These are phyloP conservation scores for Drosophila hamatofila DNA, from an alignment of 2,888 invertebrate species.

Conservation along the genomic window DNA sequence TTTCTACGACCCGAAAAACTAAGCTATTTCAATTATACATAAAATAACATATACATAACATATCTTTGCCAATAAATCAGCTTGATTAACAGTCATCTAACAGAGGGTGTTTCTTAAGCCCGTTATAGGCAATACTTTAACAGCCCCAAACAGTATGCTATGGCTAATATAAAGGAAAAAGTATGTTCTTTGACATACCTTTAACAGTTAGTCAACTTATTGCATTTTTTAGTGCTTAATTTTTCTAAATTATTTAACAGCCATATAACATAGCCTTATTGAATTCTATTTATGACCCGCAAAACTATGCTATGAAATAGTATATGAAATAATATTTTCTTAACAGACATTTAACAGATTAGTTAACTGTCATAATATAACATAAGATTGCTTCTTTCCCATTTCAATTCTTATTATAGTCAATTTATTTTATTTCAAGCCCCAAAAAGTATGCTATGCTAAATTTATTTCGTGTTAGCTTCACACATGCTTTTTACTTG, in stretches of 20 bases:
- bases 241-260: not conserved
- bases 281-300: no score
- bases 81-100: not conserved
- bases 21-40: not conserved
- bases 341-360: not conserved
- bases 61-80: not conserved
- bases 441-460: constrained; percentile 29
- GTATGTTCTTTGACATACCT: no score
- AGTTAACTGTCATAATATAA: constrained; percentile 9
- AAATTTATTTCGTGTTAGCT: constrained; percentile 18
- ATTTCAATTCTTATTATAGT: not conserved
- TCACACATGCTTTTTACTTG: constrained; percentile 3
- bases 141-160: no score
- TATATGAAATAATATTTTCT: not conserved
- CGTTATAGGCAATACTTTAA: no score
- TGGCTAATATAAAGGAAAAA: no score
- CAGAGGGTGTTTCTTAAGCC: no score
- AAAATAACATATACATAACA: not conserved
- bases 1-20: not conserved
- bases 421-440: not conserved
- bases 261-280: no score
- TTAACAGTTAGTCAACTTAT: no score
- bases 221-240: no score
- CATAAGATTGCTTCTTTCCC: not conserved
- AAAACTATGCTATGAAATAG: constrained; percentile 11